Evolutionary conservation across 2,888 invertebrate species (phyloP).

Genomic region (Congeria kusceri): DNA sequence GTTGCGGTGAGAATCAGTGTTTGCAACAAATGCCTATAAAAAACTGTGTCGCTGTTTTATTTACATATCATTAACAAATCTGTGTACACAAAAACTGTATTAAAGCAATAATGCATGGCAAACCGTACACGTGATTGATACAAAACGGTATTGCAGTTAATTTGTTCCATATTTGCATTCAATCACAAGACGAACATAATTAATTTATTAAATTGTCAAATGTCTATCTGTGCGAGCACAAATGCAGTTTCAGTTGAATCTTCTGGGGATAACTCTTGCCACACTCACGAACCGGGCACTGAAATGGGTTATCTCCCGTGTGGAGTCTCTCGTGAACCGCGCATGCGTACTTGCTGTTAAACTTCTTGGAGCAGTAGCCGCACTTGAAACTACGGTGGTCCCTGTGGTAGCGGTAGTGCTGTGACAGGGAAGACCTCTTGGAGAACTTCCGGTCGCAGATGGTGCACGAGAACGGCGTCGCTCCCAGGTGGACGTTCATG

Average conservation of each 20-base stretch:
- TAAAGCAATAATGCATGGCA: too few relatives aligned
- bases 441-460: slow-evolving; percentile 55
- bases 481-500: slow-evolving; percentile 52
- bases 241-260: slow-evolving; percentile 54
- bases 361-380: slow-evolving; percentile 48
- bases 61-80: too few relatives aligned
- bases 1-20: too few relatives aligned
- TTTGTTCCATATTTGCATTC: too few relatives aligned
- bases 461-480: slow-evolving; percentile 43
- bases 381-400: slow-evolving; percentile 50
- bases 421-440: slow-evolving; percentile 56
- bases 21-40: too few relatives aligned
- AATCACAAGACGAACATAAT: too few relatives aligned
- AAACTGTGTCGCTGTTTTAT: too few relatives aligned
- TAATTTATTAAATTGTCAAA: too few relatives aligned
- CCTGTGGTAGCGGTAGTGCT: slow-evolving; percentile 61
- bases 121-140: too few relatives aligned
- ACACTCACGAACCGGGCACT: slow-evolving; percentile 56
- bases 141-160: too few relatives aligned
- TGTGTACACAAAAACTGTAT: too few relatives aligned
- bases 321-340: slow-evolving; percentile 59
- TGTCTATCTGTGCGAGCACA: background rate
- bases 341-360: slow-evolving; percentile 62
- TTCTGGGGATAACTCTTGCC: slow-evolving; percentile 58
- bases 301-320: slow-evolving; percentile 61